A percentile compares a stretch with the other conserved stretches of the same genome.
Conservation (phyloP, 2,888 invertebrate genomes). For the Temnothorax unifasciatus region DNA sequence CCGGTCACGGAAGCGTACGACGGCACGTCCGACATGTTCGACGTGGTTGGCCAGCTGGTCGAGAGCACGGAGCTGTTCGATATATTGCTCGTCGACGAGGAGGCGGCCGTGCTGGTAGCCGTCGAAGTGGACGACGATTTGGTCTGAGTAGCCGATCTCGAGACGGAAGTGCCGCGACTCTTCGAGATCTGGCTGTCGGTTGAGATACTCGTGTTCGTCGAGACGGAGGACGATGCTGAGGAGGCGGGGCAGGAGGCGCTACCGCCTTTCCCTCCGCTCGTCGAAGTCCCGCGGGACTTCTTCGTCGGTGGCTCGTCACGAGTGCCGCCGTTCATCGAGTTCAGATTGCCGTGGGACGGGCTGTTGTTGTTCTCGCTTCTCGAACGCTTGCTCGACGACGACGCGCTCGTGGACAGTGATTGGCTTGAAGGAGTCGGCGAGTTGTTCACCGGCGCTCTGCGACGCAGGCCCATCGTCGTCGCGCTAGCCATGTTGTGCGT, state of each 20-base stretch:
- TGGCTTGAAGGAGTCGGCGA: constrained; percentile 79
- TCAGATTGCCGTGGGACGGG: constrained; percentile 85
- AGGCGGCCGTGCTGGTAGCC: constrained; percentile 36
- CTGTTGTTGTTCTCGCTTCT: constrained; percentile 85
- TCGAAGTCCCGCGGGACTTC: constrained; percentile 81
- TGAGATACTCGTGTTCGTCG: constrained; percentile 29
- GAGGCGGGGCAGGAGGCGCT: constrained; percentile 57
- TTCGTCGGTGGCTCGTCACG: constrained; percentile 83
- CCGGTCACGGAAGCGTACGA: constrained; percentile 81
- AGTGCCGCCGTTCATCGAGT: constrained; percentile 78
- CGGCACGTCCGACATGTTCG: constrained; percentile 80
- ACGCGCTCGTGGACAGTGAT: constrained; percentile 71
- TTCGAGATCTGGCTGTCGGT: constrained; percentile 64
- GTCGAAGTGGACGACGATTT: constrained; percentile 66
- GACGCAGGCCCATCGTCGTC: constrained; percentile 85
- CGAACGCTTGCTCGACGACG: constrained; percentile 81
- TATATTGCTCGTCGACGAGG: constrained; percentile 54
- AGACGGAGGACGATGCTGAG: constrained; percentile 49
- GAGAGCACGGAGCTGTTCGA: constrained; percentile 70
- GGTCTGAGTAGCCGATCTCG: constrained; percentile 68
- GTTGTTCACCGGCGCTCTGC: constrained; percentile 84
- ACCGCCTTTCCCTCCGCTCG: constrained; percentile 70
- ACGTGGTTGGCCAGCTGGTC: constrained; percentile 78
- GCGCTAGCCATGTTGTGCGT: constrained; percentile 82
- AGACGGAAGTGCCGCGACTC: constrained; percentile 67